Evolutionary conservation across 2,888 invertebrate genomes (phyloP).

Genomic region (Allacma fusca): DNA sequence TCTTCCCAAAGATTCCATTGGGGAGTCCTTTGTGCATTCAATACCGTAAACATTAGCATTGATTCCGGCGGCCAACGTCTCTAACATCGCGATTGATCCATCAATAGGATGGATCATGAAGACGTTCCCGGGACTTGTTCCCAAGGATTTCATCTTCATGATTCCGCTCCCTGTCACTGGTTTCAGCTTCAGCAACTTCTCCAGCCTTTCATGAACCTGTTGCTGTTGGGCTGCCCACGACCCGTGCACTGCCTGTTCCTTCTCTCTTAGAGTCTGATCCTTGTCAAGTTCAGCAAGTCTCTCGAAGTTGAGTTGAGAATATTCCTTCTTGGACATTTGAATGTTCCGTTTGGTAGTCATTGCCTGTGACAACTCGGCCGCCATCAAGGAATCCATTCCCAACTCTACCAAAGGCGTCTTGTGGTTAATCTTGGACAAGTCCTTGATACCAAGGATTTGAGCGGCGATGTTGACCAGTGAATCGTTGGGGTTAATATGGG

Average conservation of each 20-base stretch:
- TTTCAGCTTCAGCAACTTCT: neutral
- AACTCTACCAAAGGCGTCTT: conserved; percentile 71
- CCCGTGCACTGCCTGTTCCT: no score
- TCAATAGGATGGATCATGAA: conserved; percentile 85
- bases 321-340: conserved; percentile 83
- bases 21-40: conserved; percentile 82
- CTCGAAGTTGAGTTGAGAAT: conserved; percentile 80
- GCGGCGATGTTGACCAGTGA: conserved; percentile 75
- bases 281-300: conserved; percentile 68
- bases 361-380: conserved; percentile 93
- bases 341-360: conserved; percentile 89
- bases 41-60: conserved; percentile 83
- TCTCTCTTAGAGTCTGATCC: neutral
- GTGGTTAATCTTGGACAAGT: conserved; percentile 76
- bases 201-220: neutral
- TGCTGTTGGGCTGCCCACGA: no score
- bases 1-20: conserved; percentile 74
- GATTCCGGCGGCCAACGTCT: conserved; percentile 76
- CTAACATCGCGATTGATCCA: conserved; percentile 78
- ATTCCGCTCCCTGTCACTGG: neutral
- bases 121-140: conserved; percentile 53
- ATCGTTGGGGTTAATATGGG: conserved; percentile 35
- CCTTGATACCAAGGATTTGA: conserved; percentile 76
- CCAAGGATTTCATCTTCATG: neutral
- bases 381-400: conserved; percentile 97